Percentiles rank a stretch among this genome's conserved stretches.
phyloP scores from a whole-genome alignment of 2,888 invertebrate species.

The Orthonychiurus folsomi region DNA sequence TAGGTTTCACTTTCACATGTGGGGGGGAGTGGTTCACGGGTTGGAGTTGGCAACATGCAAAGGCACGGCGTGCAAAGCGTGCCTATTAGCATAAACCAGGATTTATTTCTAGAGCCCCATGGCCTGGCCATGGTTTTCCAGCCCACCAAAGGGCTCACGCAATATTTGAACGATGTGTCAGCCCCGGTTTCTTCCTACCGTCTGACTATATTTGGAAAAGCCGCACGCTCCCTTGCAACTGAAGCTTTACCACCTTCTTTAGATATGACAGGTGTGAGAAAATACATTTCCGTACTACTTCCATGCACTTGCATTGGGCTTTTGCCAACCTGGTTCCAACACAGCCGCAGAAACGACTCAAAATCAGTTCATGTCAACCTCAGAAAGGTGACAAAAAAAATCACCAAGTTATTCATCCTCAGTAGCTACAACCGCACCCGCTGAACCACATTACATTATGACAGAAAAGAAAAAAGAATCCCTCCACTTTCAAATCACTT shows the following conservation, averaged over 20 bases:
- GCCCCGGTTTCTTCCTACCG: background rate
- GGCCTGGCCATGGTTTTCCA: background rate
- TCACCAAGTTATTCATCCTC: background rate
- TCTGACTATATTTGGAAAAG: too few species aligned
- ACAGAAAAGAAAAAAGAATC: too few species aligned
- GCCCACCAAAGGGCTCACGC: background rate
- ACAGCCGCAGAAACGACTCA: too few species aligned
- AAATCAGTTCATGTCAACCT: background rate
- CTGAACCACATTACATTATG: too few species aligned
- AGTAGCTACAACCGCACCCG: background rate
- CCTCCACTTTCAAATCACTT: too few species aligned
- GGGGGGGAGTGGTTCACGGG: too few species aligned
- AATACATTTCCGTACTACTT: conserved; percentile 1
- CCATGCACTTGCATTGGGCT: background rate
- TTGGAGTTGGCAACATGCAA: too few species aligned
- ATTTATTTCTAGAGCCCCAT: too few species aligned
- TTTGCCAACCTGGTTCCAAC: too few species aligned
- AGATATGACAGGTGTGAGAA: background rate
- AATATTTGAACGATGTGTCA: background rate
- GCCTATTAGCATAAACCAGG: background rate
- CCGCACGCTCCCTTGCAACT: too few species aligned
- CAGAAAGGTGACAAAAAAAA: background rate
- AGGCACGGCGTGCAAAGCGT: background rate
- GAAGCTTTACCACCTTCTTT: background rate
- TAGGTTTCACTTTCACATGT: background rate